A percentile compares a stretch with the other conserved stretches of the same genome.
These are phyloP conservation scores for Grantiella picta DNA, from an alignment of 2,113 vertebrate species.

Conservation along the genomic window DNA sequence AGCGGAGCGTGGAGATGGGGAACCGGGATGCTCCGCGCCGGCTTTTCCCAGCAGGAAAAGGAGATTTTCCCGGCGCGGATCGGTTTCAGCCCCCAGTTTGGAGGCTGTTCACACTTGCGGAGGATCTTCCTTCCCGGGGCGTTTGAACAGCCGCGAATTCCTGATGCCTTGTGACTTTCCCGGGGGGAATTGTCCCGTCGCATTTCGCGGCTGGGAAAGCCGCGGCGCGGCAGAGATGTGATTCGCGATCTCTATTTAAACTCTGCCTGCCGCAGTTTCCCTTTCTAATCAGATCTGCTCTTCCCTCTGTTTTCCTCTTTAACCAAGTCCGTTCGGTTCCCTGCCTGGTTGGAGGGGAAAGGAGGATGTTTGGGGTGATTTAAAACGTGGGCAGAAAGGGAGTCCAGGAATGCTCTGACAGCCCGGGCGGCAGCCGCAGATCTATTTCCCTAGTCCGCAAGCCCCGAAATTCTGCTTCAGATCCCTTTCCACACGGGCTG, in stretches of 20 bases:
- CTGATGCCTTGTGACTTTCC: not conserved
- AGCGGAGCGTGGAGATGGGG: not conserved
- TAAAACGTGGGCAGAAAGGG: not conserved
- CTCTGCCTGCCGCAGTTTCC: fast-evolving
- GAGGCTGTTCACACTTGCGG: not conserved
- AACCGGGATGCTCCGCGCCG: not conserved
- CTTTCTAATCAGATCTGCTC: not conserved
- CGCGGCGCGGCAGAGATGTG: not conserved
- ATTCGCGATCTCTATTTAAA: not conserved
- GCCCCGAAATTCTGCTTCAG: not conserved
- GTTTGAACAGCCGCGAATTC: not conserved
- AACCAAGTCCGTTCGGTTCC: not conserved
- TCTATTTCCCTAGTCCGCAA: not conserved
- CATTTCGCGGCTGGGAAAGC: not conserved
- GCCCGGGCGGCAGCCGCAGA: not conserved
- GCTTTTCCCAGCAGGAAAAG: not conserved
- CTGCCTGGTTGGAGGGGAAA: fast-evolving
- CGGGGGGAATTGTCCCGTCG: not conserved
- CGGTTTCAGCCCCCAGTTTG: fast-evolving
- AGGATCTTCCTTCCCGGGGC: not conserved
- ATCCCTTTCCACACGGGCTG: not conserved
- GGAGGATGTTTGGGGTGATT: not conserved
- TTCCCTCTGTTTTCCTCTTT: not conserved
- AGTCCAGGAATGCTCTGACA: not conserved
- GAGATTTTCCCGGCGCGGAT: not conserved